These are phyloP conservation scores for Cremastobaeus sp. DNA, from an alignment of 2,888 invertebrate genomes.

Conservation along the genomic window DNA sequence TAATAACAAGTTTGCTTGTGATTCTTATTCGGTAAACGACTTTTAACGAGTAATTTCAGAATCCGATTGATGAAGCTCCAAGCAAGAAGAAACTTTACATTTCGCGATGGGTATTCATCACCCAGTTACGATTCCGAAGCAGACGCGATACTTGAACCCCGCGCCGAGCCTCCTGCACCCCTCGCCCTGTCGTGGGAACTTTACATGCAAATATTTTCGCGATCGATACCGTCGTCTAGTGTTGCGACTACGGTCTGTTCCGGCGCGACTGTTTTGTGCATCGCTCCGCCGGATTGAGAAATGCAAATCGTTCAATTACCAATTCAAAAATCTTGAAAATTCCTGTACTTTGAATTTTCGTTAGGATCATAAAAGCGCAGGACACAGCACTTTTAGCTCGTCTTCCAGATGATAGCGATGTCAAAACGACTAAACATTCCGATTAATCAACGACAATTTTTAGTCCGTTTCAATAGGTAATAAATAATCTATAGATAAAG, in stretches of 20 bases:
- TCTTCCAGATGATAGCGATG: no score
- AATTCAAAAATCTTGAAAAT: constrained; percentile 63
- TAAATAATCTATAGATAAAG: no score
- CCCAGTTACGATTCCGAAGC: constrained; percentile 39
- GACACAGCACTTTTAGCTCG: constrained; percentile 14
- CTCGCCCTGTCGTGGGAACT: constrained; percentile 59
- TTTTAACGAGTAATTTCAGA: constrained; percentile 36
- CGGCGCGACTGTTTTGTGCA: constrained; percentile 51
- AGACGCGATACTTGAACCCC: constrained; percentile 54
- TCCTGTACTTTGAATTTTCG: constrained; percentile 30
- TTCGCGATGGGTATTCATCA: constrained; percentile 57
- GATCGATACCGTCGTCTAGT: constrained; percentile 66
- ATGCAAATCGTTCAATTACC: constrained; percentile 62
- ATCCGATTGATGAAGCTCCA: constrained; percentile 35
- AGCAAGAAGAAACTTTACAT: constrained; percentile 39
- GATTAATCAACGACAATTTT: no score
- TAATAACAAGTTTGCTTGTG: constrained; percentile 24
- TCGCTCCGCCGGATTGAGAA: constrained; percentile 41
- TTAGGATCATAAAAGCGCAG: constrained; percentile 21
- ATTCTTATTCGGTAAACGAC: constrained; percentile 34
- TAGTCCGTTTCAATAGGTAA: no score
- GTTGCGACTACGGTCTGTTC: constrained; percentile 47
- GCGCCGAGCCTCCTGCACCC: constrained; percentile 9
- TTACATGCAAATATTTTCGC: constrained; percentile 68
- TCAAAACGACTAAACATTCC: no score